Base-by-base conservation (phyloP, 2,797 vertebrate species). In the Ateles fusciceps region DNA sequence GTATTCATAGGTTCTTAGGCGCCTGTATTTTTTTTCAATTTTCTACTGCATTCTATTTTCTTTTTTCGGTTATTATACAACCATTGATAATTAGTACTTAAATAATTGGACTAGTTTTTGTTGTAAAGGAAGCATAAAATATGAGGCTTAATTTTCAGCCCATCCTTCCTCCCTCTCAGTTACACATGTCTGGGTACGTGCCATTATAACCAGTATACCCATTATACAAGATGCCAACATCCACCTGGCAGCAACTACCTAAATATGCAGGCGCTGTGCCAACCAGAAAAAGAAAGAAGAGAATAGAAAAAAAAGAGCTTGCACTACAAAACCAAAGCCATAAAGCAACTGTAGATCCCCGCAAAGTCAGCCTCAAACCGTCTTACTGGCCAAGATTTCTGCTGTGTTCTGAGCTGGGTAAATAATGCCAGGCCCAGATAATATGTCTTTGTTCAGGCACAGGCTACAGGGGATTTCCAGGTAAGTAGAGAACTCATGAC, bases 401-500 rank as follows among this genome's bases (percentile, higher is more conserved):
- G 22, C 74, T 26, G 48, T 1, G 4, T 52, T 76, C 71, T 71
- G 52, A 88, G 42, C 52, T 88, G 33, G 30, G 19, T 30, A 50
- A 76, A 88, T 52, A 84, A 44, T 85, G 61, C 71, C 80, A 48
- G 91, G 42, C 68, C 21, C 1, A 4, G 87, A 93, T 84, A 78
- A 81, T 46, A 71, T 17, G 33, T 64, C 79, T 95, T 95, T 96
- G 39, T 94, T 95, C 76, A 36, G 85, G 33, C 36, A 33, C 46
- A 89, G 68, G n/a, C 19, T 52, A 2, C 21, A 24, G 55, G 50
- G 64, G 22, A 26, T 95, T 75, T 55, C 11, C 61, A 44, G 57
- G 39, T 39, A 36, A 72, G 59, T 0, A 15, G 72, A 64, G 5
- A 81, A 36, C 30, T 61, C 17, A 0, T 9, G 68, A 48, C 2